Evolutionary conservation across 2,888 invertebrate genomes (phyloP), one percentile per base, ranked within the genome.

Genomic region (Coelopa pilipes): DNA sequence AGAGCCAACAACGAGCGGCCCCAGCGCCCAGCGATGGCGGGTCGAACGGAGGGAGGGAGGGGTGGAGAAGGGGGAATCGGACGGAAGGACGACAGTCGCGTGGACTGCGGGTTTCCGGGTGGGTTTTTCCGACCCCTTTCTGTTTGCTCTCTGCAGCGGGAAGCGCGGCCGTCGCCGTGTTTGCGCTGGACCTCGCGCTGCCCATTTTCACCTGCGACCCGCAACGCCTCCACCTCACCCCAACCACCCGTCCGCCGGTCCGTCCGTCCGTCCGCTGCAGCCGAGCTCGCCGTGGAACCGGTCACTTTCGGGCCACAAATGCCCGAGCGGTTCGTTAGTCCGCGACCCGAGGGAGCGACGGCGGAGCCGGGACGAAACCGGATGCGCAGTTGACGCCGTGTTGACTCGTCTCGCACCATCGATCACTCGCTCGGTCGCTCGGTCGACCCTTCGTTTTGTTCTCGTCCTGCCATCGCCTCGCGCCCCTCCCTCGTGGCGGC

Each of bases 271-370:
- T 34, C 67, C 60, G 73, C 74, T 67, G 71, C 67, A 69, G 76
- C 70, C 74, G 77, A 75, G 75, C 76, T 69, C 70, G 74, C 74
- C 72, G 77, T 70, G 70, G 78, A 78, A 79, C 79, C 76, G 79
- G 79, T 78, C 81, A 80, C 81, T 81, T 82, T 81, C 76, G 77
- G 80, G 82, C 82, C 82, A 78, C 82, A 82, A 83, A 80, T 81
- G 79, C 80, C 74, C 79, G 80, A 76, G 80, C 78, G 79, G 78
- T 77, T 78, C 79, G 80, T 80, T 79, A 78, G 78, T 76, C 19
- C 47, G n/a, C n/a, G 50, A 46, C 12, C 12, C 45, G 17, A 65
- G 19, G 34, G 60, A 50, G 19, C 34, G 60, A 50, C 13, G n/a
- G 17, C 69, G 47, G 47, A 10, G 46, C 15, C 45, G 55, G n/a